phyloP scores from a whole-genome alignment of 2,888 invertebrate genomes.

The Trilocha varians region DNA sequence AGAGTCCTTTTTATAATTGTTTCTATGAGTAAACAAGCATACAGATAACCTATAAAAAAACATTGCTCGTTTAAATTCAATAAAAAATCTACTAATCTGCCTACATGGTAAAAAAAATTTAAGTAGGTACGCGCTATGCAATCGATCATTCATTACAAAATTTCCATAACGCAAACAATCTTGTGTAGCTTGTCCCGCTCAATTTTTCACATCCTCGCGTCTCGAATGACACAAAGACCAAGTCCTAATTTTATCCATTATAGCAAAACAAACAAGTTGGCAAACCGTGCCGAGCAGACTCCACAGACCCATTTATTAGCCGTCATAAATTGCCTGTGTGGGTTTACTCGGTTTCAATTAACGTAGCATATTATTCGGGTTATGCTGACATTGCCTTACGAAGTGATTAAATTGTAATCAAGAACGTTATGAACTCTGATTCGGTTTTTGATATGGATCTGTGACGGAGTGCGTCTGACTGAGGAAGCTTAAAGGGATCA shows the following conservation, averaged over 20 bases:
- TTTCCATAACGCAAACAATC: neutral
- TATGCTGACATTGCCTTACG: slow-evolving; percentile 22
- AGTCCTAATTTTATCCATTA: slow-evolving; percentile 18
- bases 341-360: slow-evolving; percentile 46
- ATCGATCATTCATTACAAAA: no score
- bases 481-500: no score
- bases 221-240: slow-evolving; percentile 4
- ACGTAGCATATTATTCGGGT: slow-evolving; percentile 21
- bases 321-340: slow-evolving; percentile 45
- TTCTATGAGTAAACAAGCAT: no score
- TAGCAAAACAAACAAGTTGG: slow-evolving; percentile 33
- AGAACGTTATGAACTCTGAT: neutral
- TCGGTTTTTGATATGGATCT: neutral
- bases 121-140: no score
- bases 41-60: no score
- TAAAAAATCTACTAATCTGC: no score
- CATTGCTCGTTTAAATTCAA: no score
- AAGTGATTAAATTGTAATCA: slow-evolving; percentile 17
- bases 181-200: neutral
- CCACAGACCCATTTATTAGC: slow-evolving; percentile 32
- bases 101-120: no score
- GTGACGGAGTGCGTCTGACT: neutral
- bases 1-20: no score
- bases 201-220: slow-evolving; percentile 7
- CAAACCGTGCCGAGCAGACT: slow-evolving; percentile 23